These are phyloP conservation scores for Danio jaintianensis DNA, from an alignment of 2,797 vertebrate genomes.

Conservation along the genomic window DNA sequence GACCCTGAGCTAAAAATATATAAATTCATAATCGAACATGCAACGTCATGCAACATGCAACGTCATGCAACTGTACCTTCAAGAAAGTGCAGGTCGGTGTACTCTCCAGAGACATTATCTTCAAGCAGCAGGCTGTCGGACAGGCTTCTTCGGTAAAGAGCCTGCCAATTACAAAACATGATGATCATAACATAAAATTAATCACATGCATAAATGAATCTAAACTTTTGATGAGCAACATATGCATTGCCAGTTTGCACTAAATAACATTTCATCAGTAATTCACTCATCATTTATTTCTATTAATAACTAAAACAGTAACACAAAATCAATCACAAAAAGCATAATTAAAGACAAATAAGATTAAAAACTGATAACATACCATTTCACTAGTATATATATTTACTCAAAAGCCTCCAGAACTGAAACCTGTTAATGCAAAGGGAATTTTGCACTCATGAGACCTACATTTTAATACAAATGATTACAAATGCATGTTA, in stretches of 20 bases:
- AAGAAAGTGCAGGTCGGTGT: slow-evolving; percentile 61
- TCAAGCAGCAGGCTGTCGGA: slow-evolving; percentile 76
- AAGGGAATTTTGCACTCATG: background rate
- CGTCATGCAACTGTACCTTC: slow-evolving; percentile 69
- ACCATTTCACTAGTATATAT: slow-evolving; percentile 22
- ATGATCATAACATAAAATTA: background rate
- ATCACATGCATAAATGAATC: background rate
- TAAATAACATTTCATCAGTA: background rate
- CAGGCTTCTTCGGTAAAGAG: slow-evolving; percentile 72
- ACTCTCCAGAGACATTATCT: slow-evolving; percentile 65
- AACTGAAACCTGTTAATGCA: slow-evolving; percentile 37
- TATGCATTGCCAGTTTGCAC: background rate
- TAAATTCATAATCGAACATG: background rate
- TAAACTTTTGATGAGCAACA: background rate
- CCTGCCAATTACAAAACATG: slow-evolving; percentile 57
- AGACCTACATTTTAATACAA: background rate
- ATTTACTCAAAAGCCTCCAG: background rate
- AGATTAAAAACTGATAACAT: background rate
- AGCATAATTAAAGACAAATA: background rate
- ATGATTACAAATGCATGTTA: background rate
- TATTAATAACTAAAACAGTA: background rate
- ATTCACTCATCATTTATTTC: background rate
- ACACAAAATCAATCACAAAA: background rate
- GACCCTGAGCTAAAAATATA: too few species aligned
- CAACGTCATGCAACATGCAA: too few species aligned